Base-by-base conservation (phyloP, 2,797 vertebrate genomes). In the Babyrousa celebensis region DNA sequence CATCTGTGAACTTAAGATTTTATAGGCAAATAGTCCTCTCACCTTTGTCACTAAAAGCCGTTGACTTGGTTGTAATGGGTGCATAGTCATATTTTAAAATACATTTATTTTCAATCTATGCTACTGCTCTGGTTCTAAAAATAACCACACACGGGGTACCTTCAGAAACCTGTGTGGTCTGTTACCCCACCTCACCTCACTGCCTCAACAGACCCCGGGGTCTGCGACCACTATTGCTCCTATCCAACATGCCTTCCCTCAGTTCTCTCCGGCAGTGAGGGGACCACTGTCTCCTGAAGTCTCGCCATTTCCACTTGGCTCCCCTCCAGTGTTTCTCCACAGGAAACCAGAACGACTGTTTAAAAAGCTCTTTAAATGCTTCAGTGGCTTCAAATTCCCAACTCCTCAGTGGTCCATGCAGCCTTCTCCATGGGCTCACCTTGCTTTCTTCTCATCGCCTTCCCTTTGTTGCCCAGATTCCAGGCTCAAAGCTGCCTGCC, bases 311-410 rank as follows among this genome's bases (percentile, higher is more conserved):
- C 29, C 43, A 17, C 16, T 32, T 82, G 94, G 72, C 21, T 91
- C n/a, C 12, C 36, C 27, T 77, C 48, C 70, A 36, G 17, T 3
- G 43, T 75, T 84, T 86, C 83, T 77, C 70, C 70, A 27, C 20
- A 60, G 68, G 63, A 95, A 95, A 80, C 36, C 56, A 92, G 48
- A 63, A 85, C 48, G 67, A 32, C 56, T 80, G 3, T 32, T 90
- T 70, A 52, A 54, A 65, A 80, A 70, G 23, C 40, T 48, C 62
- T 90, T 82, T 36, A 54, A 75, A 58, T 5, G 9, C 54, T 70
- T 60, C 82, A 83, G 1, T 40, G 52, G 48, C 32, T 89, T 94
- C 60, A 48, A 67, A 36, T 43, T 43, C 71, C 48, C 18, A 16
- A 1, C 25, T n/a, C 85, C 74, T 89, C n/a, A 18, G 3, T 15